Evolutionary conservation across 1,140 invertebrate genomes (phyloP).

Genomic region (Lanistes nyassanus): DNA sequence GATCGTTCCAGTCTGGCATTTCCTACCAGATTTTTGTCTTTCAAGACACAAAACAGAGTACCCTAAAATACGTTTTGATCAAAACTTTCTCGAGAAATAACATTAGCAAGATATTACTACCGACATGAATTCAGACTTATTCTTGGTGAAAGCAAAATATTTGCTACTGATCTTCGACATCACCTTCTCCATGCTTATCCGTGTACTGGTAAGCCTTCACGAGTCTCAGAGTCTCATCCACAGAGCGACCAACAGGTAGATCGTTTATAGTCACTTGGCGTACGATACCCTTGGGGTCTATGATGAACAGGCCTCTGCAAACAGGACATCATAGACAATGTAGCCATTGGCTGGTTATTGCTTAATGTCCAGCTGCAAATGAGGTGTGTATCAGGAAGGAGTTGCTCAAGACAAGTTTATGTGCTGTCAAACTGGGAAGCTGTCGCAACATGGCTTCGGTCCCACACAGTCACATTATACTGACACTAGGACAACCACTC

Average conservation of each 20-base stretch:
- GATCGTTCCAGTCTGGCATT: too few species aligned
- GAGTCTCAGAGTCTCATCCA: slow-evolving; percentile 89
- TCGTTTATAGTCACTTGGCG: slow-evolving; percentile 74
- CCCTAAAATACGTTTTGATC: neutral
- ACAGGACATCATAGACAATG: too few species aligned
- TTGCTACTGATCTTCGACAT: neutral
- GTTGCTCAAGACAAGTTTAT: neutral
- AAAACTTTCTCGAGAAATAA: neutral
- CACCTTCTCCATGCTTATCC: slow-evolving; percentile 89
- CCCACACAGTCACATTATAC: too few species aligned
- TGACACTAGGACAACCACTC: too few species aligned
- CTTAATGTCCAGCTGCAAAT: too few species aligned
- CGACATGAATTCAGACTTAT: neutral
- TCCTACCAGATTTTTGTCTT: too few species aligned
- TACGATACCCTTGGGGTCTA: slow-evolving; percentile 78
- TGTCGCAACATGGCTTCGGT: too few species aligned
- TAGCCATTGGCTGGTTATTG: too few species aligned
- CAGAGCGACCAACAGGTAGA: slow-evolving; percentile 90
- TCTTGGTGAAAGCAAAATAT: slow-evolving; percentile 44
- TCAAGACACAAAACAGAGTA: too few species aligned
- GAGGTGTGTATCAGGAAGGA: too few species aligned
- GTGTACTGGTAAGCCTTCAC: slow-evolving; percentile 94
- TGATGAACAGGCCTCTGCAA: slow-evolving; percentile 69
- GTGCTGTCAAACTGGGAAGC: too few species aligned
- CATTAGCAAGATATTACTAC: neutral